These are phyloP conservation scores for Drosophila ogumai DNA, from an alignment of 1,140 invertebrate genomes.

Conservation along the genomic window DNA sequence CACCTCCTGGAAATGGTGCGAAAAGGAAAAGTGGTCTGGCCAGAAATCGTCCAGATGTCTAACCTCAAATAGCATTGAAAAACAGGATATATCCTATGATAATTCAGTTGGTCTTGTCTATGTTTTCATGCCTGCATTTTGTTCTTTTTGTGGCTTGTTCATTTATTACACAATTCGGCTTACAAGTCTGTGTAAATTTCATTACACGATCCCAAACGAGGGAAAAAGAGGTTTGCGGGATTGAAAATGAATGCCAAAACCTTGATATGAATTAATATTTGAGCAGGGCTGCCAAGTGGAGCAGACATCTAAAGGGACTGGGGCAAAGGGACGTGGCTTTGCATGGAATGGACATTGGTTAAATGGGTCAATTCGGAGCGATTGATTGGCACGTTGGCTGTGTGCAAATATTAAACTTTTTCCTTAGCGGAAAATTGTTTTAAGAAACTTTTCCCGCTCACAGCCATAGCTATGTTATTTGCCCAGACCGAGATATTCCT, in stretches of 20 bases:
- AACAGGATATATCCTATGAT: not conserved
- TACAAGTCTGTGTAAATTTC: constrained; percentile 79
- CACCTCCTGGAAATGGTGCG: constrained; percentile 26
- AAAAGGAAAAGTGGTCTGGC: constrained; percentile 46
- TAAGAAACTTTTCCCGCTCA: not conserved
- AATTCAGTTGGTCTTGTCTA: not conserved
- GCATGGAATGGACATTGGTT: constrained; percentile 53
- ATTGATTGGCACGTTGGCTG: constrained; percentile 33
- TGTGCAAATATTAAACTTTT: constrained; percentile 32
- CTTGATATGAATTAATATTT: constrained; percentile 84
- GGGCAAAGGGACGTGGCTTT: constrained; percentile 22
- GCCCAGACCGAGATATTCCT: not conserved
- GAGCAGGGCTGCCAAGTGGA: constrained; percentile 66
- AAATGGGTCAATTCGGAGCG: constrained; percentile 55
- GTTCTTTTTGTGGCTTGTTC: constrained; percentile 72
- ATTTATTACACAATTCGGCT: constrained; percentile 74
- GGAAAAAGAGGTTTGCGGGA: constrained; percentile 19
- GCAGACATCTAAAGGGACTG: constrained; percentile 43
- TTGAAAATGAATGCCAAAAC: constrained; percentile 76
- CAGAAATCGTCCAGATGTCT: constrained; percentile 55
- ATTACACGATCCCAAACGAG: constrained; percentile 69
- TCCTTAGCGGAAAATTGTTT: constrained; percentile 12
- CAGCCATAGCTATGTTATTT: not conserved
- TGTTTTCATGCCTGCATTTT: constrained; percentile 54
- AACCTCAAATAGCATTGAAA: not conserved